Evolutionary conservation across 2,888 invertebrate genomes (phyloP), one percentile per base, ranked within the genome.

Genomic region (Leptopilina myrica): DNA sequence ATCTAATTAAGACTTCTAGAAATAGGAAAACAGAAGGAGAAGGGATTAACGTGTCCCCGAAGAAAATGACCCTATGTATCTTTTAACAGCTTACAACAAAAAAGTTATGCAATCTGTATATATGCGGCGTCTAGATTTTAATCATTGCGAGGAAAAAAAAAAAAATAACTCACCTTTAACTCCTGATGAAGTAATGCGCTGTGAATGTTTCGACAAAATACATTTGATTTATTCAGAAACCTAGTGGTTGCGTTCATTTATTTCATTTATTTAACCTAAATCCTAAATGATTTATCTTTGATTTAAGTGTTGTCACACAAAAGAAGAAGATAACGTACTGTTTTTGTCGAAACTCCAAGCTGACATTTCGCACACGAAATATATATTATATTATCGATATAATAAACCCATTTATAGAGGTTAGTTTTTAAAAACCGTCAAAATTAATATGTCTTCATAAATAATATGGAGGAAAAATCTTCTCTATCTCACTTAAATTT

Each of bases 201-300:
- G 79, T 88, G 84, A 66, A 87, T 80, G 84, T 88, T 88, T 83
- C 88, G 88, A 84, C 84, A 86, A 81, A 84, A 83, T 64, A 84
- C 81, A 86, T 83, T 88, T 86, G 86, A 85, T 82, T 87, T 83
- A 81, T 85, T 84, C 82, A 88, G 77, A 80, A 88, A 80, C 80
- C 85, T 88, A 76, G 83, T 87, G 76, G 85, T 85, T 84, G 85
- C 82, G 88, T 85, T 89, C 90, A 90, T 90, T 90, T 90, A 90
- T 88, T 86, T 82, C 90, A 90, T 90, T 90, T 90, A 90, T 88
- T 86, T 82, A 73, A 73, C n/a, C 20, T 69, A 69, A 69, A 69
- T 69, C 20, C 8, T 53, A 11, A 49, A 49, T 49, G 26, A 53
- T 53, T 26, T 69, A 20, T 26, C 33, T 26, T 26, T 9, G 14